phyloP scores from a whole-genome alignment of 2,797 vertebrate genomes.

The Lacerta bilineata region DNA sequence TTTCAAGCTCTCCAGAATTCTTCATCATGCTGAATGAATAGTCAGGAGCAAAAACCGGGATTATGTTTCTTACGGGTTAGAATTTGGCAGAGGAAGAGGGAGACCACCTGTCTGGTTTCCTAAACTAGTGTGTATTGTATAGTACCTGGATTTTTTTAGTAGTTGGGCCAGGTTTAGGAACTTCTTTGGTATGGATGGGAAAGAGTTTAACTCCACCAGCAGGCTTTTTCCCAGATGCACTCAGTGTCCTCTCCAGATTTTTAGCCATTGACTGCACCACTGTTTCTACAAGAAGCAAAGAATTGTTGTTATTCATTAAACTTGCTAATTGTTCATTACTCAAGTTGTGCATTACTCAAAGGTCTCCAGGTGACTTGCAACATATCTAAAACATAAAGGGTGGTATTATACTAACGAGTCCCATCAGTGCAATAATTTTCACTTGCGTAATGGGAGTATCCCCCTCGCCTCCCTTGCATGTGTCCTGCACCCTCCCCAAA shows the following conservation, averaged over 20 bases:
- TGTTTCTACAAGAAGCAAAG: slow-evolving; percentile 63
- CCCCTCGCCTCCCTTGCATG: too few species aligned
- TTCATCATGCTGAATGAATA: too few species aligned
- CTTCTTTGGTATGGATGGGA: not conserved
- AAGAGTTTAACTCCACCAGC: slow-evolving; percentile 60
- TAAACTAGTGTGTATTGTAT: not conserved
- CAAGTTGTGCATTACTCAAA: too few species aligned
- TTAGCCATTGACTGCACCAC: slow-evolving; percentile 66
- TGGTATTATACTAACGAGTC: too few species aligned
- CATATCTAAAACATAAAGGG: too few species aligned
- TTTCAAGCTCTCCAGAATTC: too few species aligned
- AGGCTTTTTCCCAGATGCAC: slow-evolving; percentile 55
- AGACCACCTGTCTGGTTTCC: not conserved
- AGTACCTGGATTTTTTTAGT: slow-evolving; percentile 57
- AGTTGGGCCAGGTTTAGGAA: slow-evolving; percentile 6
- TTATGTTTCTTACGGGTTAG: not conserved
- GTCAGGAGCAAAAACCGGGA: not conserved
- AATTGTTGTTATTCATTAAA: too few species aligned
- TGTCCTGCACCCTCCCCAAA: too few species aligned
- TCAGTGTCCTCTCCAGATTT: slow-evolving; percentile 71
- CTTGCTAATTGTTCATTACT: too few species aligned
- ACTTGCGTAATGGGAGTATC: too few species aligned
- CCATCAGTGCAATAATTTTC: too few species aligned
- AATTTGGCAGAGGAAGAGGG: not conserved
- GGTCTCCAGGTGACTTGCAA: too few species aligned